phyloP scores from a whole-genome alignment of 2,888 invertebrate species.

The Cantharis lateralis region DNA sequence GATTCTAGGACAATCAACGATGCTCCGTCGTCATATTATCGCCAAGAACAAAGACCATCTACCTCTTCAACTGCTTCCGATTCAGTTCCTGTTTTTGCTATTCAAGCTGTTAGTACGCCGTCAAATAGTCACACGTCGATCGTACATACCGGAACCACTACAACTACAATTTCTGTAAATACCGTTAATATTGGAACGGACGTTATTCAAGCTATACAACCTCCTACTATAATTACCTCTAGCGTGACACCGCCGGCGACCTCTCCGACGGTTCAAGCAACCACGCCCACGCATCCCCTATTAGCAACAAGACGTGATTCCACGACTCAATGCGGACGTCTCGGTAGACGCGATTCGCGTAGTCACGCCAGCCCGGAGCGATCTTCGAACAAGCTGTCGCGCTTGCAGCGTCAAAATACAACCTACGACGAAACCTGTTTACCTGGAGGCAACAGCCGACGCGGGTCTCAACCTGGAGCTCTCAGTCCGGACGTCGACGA shows the following conservation, averaged over 20 bases:
- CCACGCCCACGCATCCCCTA: constrained; percentile 59
- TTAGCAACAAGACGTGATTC: constrained; percentile 72
- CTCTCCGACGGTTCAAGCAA: constrained; percentile 68
- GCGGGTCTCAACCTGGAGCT: constrained; percentile 81
- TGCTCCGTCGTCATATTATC: constrained; percentile 60
- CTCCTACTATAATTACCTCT: constrained; percentile 81
- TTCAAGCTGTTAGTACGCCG: constrained; percentile 20
- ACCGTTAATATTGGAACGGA: constrained; percentile 21
- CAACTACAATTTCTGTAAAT: constrained; percentile 55
- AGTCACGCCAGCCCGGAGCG: constrained; percentile 70
- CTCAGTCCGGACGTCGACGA: constrained; percentile 80
- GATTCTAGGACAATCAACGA: constrained; percentile 62
- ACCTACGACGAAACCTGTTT: constrained; percentile 85
- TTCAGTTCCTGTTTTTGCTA: constrained; percentile 60
- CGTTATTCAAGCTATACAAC: constrained; percentile 63
- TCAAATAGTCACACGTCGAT: constrained; percentile 6
- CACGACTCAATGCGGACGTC: constrained; percentile 78
- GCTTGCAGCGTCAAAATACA: constrained; percentile 82
- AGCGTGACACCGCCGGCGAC: constrained; percentile 83
- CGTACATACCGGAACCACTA: constrained; percentile 48
- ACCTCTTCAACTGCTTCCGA: constrained; percentile 76
- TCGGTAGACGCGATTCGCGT: constrained; percentile 69
- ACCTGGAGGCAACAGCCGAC: constrained; percentile 66
- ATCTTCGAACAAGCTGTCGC: constrained; percentile 52
- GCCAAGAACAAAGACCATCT: constrained; percentile 70